A percentile compares a stretch with the other conserved stretches of the same genome.
phyloP scores from a whole-genome alignment of 2,888 invertebrate species.

The Drosophila neoperkinsi region DNA sequence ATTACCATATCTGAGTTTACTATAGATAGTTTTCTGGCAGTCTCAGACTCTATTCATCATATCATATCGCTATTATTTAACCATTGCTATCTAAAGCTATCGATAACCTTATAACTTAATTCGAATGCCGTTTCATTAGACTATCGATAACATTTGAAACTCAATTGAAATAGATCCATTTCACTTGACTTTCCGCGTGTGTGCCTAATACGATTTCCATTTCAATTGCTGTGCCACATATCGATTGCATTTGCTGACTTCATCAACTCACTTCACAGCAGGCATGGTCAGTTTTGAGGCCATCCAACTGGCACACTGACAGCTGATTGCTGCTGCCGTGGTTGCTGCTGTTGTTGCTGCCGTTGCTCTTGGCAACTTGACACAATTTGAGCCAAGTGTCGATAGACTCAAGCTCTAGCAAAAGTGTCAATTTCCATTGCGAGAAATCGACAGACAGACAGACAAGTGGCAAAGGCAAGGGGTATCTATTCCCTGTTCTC shows the following conservation, averaged over 20 bases:
- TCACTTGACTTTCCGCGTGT: conserved; percentile 32
- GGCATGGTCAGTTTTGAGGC: conserved; percentile 74
- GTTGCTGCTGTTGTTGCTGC: conserved; percentile 22
- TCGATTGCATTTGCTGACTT: conserved; percentile 61
- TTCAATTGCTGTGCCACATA: conserved; percentile 40
- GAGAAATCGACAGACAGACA: conserved; percentile 37
- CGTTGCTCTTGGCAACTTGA: conserved; percentile 67
- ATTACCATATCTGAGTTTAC: neutral
- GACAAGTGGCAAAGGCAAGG: neutral
- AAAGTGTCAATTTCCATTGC: conserved; percentile 74
- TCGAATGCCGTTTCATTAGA: neutral
- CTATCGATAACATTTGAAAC: conserved; percentile 13
- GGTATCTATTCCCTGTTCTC: neutral
- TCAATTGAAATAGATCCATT: conserved; percentile 14
- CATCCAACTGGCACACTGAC: conserved; percentile 67
- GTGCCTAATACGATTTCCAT: conserved; percentile 48
- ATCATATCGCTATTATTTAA: neutral
- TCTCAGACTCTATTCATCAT: neutral
- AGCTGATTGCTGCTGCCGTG: conserved; percentile 57
- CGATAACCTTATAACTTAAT: neutral
- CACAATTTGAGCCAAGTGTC: conserved; percentile 68
- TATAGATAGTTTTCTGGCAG: neutral
- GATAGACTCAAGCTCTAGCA: conserved; percentile 22
- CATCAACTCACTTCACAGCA: conserved; percentile 51
- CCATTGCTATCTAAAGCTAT: neutral